Evolutionary conservation across 2,888 invertebrate species (phyloP).

Genomic region (Chymomyza caudatula): DNA sequence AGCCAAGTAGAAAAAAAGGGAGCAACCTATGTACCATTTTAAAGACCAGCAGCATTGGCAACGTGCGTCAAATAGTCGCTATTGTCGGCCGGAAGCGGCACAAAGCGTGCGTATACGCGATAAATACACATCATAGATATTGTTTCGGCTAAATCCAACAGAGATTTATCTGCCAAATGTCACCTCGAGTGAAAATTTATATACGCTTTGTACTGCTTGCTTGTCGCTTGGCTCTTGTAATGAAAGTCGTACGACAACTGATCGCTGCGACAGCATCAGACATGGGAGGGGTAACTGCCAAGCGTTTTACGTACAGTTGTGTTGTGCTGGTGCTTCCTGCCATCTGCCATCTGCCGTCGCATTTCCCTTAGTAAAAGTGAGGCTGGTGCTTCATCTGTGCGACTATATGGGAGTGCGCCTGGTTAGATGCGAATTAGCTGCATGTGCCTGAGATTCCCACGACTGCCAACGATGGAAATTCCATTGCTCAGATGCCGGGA

Average conservation of each 20-base stretch:
- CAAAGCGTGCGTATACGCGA: slow-evolving; percentile 21
- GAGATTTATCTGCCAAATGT: slow-evolving; percentile 74
- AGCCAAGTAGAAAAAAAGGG: slow-evolving; percentile 22
- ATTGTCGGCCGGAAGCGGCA: slow-evolving; percentile 18
- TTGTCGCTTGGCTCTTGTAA: slow-evolving; percentile 24
- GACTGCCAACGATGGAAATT: slow-evolving; percentile 48
- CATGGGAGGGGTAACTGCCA: neutral
- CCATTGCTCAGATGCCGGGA: slow-evolving; percentile 2
- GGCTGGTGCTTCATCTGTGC: neutral
- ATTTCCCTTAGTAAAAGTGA: neutral
- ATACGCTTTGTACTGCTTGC: slow-evolving; percentile 42
- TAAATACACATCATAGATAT: slow-evolving; percentile 47
- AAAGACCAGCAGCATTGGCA: neutral
- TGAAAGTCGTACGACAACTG: slow-evolving; percentile 50
- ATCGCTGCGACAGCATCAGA: slow-evolving; percentile 32
- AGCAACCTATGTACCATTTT: neutral
- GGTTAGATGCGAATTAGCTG: slow-evolving; percentile 55
- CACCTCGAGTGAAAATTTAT: slow-evolving; percentile 70
- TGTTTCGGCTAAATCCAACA: slow-evolving; percentile 52
- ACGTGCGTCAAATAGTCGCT: neutral
- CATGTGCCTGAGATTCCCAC: slow-evolving; percentile 59
- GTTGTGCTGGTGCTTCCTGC: slow-evolving; percentile 35
- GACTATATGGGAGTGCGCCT: slow-evolving; percentile 16
- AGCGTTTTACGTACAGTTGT: neutral
- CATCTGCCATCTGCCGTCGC: slow-evolving; percentile 31